Evolutionary conservation across 1,140 invertebrate genomes (phyloP), one percentile per base, ranked within the genome.

Genomic region (Lepidurus couesii): DNA sequence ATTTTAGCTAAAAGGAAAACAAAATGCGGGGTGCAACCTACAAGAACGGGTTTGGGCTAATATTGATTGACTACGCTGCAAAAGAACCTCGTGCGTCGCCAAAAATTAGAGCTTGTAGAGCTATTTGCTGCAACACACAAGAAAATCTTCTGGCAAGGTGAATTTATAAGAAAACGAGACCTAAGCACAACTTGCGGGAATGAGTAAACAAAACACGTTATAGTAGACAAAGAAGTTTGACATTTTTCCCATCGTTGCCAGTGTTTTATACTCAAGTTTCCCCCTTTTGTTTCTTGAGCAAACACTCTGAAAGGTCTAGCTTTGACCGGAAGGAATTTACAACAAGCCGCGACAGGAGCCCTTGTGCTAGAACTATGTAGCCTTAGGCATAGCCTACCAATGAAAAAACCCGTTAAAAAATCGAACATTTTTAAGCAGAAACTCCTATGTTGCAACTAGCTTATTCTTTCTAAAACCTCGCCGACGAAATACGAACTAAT

Each of bases 241-340:
- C 53, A n/a, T 16, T 16, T 16, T 16, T 4, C 13, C 7, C 53
- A 5, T 16, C 53, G 21, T 13, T 21, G 13, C 16, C 16, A 65
- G 16, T 21, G 16, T 65, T 65, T 21, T 21, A 65, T n/a, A 13
- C 53, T 16, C 21, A 7, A 16, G 16, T 65, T 21, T 65, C 21
- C 21, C 13, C 21, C 45, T 65, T 65, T 65, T 21, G 53, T 65
- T 13, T 9, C 53, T 65, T 65, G 21, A 65, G 53, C 53, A 65
- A 65, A 65, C 53, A 65, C 53, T 7, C 16, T 21, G 53, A 65
- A 65, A 65, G 53, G 53, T 65, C 53, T 65, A 9, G 53, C 21
- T 65, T 65, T 65, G 53, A 65, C 53, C 53, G 53, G 53, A 65
- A 65, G 53, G 53, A 65, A 65, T 65, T 21, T 65, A 65, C 53